Percentiles rank a stretch among this genome's conserved stretches.
Evolutionary conservation across 2,888 invertebrate species (phyloP).

Genomic region (Pherbina coryleti): DNA sequence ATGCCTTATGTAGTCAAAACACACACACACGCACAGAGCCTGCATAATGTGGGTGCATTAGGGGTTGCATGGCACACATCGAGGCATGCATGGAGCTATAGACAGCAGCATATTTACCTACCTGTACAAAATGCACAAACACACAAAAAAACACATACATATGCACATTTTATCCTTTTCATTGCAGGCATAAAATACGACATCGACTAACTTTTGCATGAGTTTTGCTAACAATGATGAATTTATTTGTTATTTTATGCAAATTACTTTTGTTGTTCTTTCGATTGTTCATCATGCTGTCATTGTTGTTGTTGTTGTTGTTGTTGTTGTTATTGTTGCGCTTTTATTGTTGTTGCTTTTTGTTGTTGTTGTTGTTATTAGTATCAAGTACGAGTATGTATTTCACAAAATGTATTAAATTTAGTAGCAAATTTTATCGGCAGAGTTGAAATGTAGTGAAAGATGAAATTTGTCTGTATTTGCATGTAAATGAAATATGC

Average conservation of each 20-base stretch:
- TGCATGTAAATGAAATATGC: neutral
- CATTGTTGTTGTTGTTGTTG: neutral
- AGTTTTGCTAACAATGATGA: slow-evolving; percentile 16
- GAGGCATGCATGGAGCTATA: neutral
- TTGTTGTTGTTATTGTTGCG: slow-evolving; percentile 11
- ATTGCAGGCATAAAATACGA: neutral
- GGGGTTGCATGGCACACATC: too few relatives aligned
- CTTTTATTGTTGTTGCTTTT: too few relatives aligned
- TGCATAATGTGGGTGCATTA: too few relatives aligned
- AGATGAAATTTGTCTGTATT: slow-evolving; percentile 6
- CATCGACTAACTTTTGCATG: neutral
- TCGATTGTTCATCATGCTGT: neutral
- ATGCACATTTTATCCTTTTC: neutral
- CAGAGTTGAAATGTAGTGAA: neutral
- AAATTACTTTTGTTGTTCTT: slow-evolving; percentile 6
- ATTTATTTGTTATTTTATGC: slow-evolving; percentile 27
- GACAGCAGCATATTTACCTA: neutral
- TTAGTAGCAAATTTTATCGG: neutral
- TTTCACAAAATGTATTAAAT: slow-evolving; percentile 4
- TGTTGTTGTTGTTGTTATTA: slow-evolving; percentile 7
- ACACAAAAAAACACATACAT: too few relatives aligned
- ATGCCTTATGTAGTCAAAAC: too few relatives aligned
- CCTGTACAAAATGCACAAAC: neutral
- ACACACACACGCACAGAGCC: too few relatives aligned
- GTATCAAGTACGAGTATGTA: neutral